Conservation (phyloP, 2,888 invertebrate species). For the Falcaria lacertinaria region DNA sequence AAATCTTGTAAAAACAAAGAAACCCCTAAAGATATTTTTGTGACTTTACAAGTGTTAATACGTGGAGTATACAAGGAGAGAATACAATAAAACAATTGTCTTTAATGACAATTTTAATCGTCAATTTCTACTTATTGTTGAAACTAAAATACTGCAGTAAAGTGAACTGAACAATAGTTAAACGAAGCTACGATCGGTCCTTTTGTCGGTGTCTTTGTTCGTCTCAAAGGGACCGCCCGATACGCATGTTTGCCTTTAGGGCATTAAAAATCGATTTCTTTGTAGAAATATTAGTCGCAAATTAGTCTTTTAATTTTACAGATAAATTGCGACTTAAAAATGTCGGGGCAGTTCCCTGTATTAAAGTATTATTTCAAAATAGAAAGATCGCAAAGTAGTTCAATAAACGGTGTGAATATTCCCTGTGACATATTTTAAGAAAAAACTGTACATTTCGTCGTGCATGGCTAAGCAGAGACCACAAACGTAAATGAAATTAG, state of each 20-base stretch:
- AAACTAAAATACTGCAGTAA: conserved; percentile 26
- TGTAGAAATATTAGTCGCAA: conserved; percentile 47
- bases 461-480: no score
- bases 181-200: conserved; percentile 35
- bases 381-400: no score
- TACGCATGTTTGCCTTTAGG: conserved; percentile 49
- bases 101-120: neutral
- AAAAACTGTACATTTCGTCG: no score
- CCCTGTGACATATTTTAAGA: no score
- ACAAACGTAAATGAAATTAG: no score
- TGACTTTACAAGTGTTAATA: no score
- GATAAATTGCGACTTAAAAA: conserved; percentile 10
- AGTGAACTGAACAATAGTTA: conserved; percentile 38
- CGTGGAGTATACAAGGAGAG: no score
- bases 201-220: conserved; percentile 67
- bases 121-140: conserved; percentile 7
- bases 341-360: no score
- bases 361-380: no score
- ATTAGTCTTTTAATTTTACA: conserved; percentile 36
- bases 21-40: no score
- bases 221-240: conserved; percentile 59
- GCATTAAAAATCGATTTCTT: conserved; percentile 57
- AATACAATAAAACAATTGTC: neutral
- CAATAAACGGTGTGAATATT: no score
- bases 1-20: no score